Percentiles rank a stretch among this genome's conserved stretches.
Evolutionary conservation across 2,888 invertebrate genomes (phyloP).

Genomic region (Dasysyrphus albostriatus): DNA sequence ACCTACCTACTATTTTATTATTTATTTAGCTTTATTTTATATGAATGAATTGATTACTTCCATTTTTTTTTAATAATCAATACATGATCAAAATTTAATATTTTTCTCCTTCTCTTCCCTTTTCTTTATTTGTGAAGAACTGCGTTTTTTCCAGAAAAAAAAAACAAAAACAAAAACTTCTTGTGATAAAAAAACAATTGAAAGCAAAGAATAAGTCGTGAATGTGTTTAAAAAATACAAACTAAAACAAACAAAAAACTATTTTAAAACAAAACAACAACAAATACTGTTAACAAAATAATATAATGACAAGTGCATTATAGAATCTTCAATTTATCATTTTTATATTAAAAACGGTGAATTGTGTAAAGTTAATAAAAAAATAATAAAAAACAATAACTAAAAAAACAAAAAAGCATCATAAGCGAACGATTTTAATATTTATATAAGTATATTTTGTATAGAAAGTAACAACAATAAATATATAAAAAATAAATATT

Average conservation of each 20-base stretch:
- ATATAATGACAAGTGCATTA: slow-evolving; percentile 75
- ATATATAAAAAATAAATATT: slow-evolving; percentile 58
- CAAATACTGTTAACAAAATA: slow-evolving; percentile 18
- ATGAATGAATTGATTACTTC: neutral
- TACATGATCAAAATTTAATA: slow-evolving; percentile 3
- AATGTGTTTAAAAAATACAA: slow-evolving; percentile 73
- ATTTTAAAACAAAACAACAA: slow-evolving; percentile 58
- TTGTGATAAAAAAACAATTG: slow-evolving; percentile 74
- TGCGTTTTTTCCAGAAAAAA: slow-evolving; percentile 63
- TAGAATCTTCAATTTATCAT: slow-evolving; percentile 73
- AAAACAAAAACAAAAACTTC: slow-evolving; percentile 50
- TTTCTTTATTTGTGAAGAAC: slow-evolving; percentile 44
- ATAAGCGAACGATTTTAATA: slow-evolving; percentile 75
- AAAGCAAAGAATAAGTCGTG: slow-evolving; percentile 65
- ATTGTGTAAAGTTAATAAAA: slow-evolving; percentile 66
- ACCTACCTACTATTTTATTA: no score
- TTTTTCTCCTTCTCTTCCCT: neutral
- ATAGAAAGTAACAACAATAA: slow-evolving; percentile 70
- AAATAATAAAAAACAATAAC: slow-evolving; percentile 29
- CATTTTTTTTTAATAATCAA: no score
- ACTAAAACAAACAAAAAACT: slow-evolving; percentile 42
- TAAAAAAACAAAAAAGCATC: slow-evolving; percentile 51
- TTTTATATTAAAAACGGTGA: slow-evolving; percentile 76
- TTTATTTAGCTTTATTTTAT: no score
- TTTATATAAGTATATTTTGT: slow-evolving; percentile 76